These are phyloP conservation scores for Myotis davidii DNA, from an alignment of 2,113 vertebrate species.

Conservation along the genomic window DNA sequence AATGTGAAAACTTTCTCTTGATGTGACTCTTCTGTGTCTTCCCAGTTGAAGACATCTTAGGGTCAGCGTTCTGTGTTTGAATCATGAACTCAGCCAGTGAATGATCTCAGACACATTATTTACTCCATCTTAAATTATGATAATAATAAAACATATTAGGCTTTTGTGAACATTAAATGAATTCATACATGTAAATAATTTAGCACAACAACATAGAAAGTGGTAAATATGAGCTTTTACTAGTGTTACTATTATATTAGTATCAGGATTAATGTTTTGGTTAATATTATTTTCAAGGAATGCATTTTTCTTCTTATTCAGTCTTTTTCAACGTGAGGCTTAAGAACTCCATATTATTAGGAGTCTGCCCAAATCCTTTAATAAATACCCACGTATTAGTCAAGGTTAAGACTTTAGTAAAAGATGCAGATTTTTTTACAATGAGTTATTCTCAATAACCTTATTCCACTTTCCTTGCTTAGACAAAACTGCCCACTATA, in stretches of 20 bases:
- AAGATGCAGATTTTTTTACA: not conserved
- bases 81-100: not conserved
- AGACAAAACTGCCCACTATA: not conserved
- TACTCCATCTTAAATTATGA: not conserved
- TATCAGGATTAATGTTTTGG: not conserved
- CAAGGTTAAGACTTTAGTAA: not conserved
- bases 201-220: not conserved
- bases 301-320: not conserved
- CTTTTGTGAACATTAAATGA: not conserved
- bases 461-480: not conserved
- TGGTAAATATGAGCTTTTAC: not conserved
- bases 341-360: not conserved
- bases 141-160: not conserved
- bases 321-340: not conserved
- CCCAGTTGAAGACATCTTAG: not conserved
- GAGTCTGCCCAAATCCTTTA: not conserved
- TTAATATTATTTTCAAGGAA: conserved; percentile 14
- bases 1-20: not conserved
- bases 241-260: not conserved
- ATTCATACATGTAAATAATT: not conserved
- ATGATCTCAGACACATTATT: not conserved
- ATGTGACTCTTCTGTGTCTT: not conserved
- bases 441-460: not conserved
- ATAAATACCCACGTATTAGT: not conserved
- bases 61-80: not conserved